Conservation (phyloP, 30 jellyfish, hydroid and myxozoan genomes). For the Haliclystus octoradiatus region DNA sequence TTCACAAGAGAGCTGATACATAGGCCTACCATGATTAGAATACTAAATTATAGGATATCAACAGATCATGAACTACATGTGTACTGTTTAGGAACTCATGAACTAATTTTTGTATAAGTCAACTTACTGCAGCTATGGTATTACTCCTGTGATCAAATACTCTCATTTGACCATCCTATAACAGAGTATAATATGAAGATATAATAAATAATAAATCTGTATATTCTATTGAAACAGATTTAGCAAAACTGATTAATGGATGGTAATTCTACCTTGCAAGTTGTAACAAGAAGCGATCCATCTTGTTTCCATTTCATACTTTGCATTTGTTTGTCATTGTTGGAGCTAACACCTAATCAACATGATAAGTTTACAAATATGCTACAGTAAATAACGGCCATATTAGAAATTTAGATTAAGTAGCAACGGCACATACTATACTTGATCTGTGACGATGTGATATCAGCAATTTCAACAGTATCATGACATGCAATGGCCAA, state of each 20-base stretch:
- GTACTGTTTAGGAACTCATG: too few species aligned
- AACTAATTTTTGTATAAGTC: neutral
- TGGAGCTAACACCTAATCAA: constrained; percentile 32
- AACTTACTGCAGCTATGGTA: neutral
- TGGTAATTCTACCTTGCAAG: constrained; percentile 44
- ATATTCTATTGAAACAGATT: neutral
- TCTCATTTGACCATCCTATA: neutral
- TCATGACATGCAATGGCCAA: too few species aligned
- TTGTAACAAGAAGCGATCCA: constrained; percentile 72
- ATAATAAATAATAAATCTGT: neutral
- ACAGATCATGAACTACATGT: too few species aligned
- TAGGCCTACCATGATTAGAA: neutral
- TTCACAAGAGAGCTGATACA: neutral
- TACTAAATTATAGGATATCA: neutral
- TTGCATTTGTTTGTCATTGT: constrained; percentile 41
- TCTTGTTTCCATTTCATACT: constrained; percentile 71
- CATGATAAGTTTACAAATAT: neutral
- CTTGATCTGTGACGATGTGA: too few species aligned
- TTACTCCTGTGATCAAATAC: neutral
- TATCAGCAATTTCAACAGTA: too few species aligned
- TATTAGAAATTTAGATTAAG: neutral
- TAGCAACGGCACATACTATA: neutral
- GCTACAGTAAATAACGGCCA: neutral
- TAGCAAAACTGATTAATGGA: neutral
- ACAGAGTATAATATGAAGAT: neutral